A percentile compares a stretch with the other conserved stretches of the same genome.
phyloP scores from a whole-genome alignment of 2,888 invertebrate genomes.

The Nephrotoma guestfalica region DNA sequence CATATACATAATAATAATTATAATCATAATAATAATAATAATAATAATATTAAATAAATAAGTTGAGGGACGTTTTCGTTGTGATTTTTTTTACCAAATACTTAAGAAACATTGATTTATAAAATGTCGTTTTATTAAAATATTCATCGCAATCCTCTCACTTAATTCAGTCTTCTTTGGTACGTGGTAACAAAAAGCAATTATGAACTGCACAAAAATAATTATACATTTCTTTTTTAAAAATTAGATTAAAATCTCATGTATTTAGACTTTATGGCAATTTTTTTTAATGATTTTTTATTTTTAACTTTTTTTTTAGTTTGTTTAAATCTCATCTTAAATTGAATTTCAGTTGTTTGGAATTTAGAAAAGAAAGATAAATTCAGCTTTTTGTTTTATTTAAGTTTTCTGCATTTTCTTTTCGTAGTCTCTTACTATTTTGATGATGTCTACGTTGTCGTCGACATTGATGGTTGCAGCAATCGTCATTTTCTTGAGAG shows the following conservation, averaged over 20 bases:
- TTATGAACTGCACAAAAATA: constrained; percentile 1
- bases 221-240: not conserved
- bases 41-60: not conserved
- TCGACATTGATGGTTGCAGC: constrained; percentile 29
- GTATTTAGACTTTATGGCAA: not conserved
- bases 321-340: not conserved
- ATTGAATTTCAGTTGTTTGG: not conserved
- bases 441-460: constrained; percentile 27
- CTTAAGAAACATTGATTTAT: not conserved
- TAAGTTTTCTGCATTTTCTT: constrained; percentile 11
- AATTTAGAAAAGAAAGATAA: not conserved
- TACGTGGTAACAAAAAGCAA: constrained; percentile 14
- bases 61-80: not conserved
- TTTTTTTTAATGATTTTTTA: not conserved
- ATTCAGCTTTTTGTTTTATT: constrained; percentile 11
- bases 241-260: not conserved
- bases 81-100: not conserved
- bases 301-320: not conserved
- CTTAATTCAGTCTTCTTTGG: constrained; percentile 16
- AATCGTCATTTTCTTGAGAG: constrained; percentile 25
- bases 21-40: not conserved
- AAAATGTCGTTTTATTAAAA: not conserved
- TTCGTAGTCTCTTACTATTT: constrained; percentile 25
- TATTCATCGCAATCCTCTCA: not conserved
- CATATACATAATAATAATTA: not conserved